Percentiles rank a stretch among this genome's conserved stretches.
phyloP scores from a whole-genome alignment of 2,888 invertebrate species.

The Rhaphigaster nebulosa region DNA sequence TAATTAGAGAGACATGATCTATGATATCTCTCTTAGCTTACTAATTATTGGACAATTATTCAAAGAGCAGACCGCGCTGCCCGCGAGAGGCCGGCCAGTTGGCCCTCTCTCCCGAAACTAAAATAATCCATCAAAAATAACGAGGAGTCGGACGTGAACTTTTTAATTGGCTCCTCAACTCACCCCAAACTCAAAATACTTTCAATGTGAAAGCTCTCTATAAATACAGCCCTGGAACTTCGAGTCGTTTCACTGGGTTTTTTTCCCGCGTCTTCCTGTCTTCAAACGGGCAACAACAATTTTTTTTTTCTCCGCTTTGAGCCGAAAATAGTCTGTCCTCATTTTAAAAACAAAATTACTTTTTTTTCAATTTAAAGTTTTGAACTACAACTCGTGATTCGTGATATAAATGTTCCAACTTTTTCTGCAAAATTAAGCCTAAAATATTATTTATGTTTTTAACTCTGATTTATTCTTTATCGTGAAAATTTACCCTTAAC shows the following conservation, averaged over 20 bases:
- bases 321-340: not conserved
- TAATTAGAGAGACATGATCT: constrained; percentile 5
- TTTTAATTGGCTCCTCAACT: constrained; percentile 49
- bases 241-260: not conserved
- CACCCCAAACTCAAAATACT: constrained; percentile 4
- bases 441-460: no score
- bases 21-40: constrained; percentile 42
- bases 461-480: no score
- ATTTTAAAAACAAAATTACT: not conserved
- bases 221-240: constrained; percentile 41
- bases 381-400: not conserved
- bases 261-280: not conserved
- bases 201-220: constrained; percentile 43
- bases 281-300: constrained; percentile 24
- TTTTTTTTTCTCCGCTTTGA: not conserved
- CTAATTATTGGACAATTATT: constrained; percentile 44
- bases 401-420: not conserved
- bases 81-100: not conserved
- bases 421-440: no score
- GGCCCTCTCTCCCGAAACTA: not conserved
- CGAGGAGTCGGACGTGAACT: constrained; percentile 42
- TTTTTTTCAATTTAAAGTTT: not conserved
- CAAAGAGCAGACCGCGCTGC: not conserved
- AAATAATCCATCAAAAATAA: constrained; percentile 51
- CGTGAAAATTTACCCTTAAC: no score